Conservation (phyloP, 2,888 invertebrate genomes). For the Aphodius sticticus region DNA sequence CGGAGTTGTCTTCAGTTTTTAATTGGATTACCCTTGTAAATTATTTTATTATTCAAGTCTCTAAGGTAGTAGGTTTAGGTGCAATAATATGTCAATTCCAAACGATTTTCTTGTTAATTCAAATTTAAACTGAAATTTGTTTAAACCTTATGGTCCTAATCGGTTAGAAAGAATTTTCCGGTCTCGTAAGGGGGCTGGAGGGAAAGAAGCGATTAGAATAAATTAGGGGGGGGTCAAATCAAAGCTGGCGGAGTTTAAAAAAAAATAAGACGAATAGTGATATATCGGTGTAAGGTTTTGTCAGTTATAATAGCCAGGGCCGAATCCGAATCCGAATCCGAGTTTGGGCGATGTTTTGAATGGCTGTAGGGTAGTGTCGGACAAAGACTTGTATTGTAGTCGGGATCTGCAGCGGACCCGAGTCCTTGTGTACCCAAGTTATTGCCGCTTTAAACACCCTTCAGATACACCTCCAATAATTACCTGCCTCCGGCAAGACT, state of each 20-base stretch:
- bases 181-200: too few relatives aligned
- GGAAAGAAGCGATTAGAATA: conserved; percentile 54
- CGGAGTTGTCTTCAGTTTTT: too few relatives aligned
- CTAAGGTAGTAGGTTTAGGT: too few relatives aligned
- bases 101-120: too few relatives aligned
- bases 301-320: conserved; percentile 58
- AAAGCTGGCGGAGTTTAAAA: conserved; percentile 51
- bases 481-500: conserved; percentile 39
- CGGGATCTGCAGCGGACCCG: conserved; percentile 55
- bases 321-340: conserved; percentile 56
- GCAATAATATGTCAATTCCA: too few relatives aligned
- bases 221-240: conserved; percentile 54
- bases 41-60: too few relatives aligned
- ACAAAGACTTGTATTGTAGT: conserved; percentile 57
- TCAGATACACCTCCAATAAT: conserved; percentile 42
- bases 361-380: conserved; percentile 58
- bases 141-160: too few relatives aligned
- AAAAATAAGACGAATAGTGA: conserved; percentile 58
- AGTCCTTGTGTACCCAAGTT: conserved; percentile 46
- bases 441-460: conserved; percentile 39
- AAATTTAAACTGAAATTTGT: too few relatives aligned
- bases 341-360: conserved; percentile 57
- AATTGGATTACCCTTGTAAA: too few relatives aligned
- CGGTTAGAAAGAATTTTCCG: too few relatives aligned
- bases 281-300: conserved; percentile 59